phyloP scores from a whole-genome alignment of 2,113 vertebrate genomes.

The Heteronetta atricapilla region DNA sequence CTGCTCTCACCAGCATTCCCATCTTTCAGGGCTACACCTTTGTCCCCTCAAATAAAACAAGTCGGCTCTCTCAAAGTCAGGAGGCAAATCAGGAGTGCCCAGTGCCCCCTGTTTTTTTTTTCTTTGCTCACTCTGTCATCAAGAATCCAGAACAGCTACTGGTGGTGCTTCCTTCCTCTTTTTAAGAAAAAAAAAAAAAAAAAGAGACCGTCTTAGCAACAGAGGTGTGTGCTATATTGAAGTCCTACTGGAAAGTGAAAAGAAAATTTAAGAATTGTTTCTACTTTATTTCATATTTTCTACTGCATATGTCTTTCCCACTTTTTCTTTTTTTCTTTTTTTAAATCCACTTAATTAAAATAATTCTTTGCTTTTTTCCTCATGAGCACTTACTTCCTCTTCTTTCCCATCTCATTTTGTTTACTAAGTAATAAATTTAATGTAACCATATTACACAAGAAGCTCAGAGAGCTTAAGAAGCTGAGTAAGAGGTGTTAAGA shows the following conservation, averaged over 20 bases:
- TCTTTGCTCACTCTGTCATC: not conserved
- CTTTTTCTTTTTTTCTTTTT: not conserved
- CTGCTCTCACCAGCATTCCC: not conserved
- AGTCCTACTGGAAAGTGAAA: not conserved
- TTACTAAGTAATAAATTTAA: not conserved
- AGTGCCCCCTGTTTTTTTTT: not conserved
- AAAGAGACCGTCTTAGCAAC: not conserved
- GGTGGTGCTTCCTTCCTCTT: constrained; percentile 9
- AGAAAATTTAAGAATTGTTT: not conserved
- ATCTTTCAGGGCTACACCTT: not conserved
- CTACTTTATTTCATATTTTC: rapidly evolving
- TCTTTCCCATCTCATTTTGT: not conserved
- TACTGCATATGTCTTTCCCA: not conserved
- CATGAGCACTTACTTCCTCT: not conserved
- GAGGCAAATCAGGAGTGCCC: not conserved
- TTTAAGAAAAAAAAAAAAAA: not conserved
- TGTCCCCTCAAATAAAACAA: not conserved
- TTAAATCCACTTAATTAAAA: not conserved
- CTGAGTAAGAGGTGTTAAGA: not conserved
- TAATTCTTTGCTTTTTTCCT: not conserved
- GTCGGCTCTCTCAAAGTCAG: not conserved
- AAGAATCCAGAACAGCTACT: not conserved
- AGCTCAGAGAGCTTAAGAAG: not conserved
- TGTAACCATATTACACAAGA: rapidly evolving
- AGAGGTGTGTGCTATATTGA: not conserved